Evolutionary conservation across 2,113 vertebrate species (phyloP), one percentile per base, ranked within the genome.

Genomic region (Entomyzon cyanotis): DNA sequence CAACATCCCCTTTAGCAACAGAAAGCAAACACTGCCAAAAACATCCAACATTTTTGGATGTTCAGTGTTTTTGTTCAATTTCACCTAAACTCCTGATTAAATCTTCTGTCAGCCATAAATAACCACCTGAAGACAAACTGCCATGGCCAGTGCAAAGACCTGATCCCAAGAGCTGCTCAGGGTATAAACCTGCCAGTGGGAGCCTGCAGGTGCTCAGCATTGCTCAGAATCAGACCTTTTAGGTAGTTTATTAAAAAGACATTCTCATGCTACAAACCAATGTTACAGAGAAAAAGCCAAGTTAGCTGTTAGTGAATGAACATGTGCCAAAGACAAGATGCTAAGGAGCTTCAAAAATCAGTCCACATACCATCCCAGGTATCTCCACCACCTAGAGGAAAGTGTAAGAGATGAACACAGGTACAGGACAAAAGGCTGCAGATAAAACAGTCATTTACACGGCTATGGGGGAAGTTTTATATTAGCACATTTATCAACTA

Each of bases 301-400:
- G 97, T 97, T 95, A 97, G 95, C 91, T 90, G 96, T 95, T 41
- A 95, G 96, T 96, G 80, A 94, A 95, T 94, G 89, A 96, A 92
- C 76, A 17, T 92, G 96, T 53, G 95, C 96, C 93, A 90, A 89
- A 92, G 90, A 78, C 84, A 96, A 78, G 91, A 96, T 87, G 76
- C 93, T 67, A 93, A 93, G 12, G 91, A 94, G 91, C 94, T 95
- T 96, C 96, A 97, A 95, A 96, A 96, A 96, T 91, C 95, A 97
- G 69, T 73, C 89, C 93, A 99, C 98, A 89, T 99, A 99, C 99
- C 99, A 98, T 99, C 98, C 98, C 99, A 99, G 96, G 98, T 98
- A 95, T 99, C 98, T 97, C 98, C 98, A 96, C 98, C 98, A 98
- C 98, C 99, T 99, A 98, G 90, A 97, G 97, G 80, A 96, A 97